phyloP scores from a whole-genome alignment of 2,888 invertebrate species.

The Crossocerus cetratus region DNA sequence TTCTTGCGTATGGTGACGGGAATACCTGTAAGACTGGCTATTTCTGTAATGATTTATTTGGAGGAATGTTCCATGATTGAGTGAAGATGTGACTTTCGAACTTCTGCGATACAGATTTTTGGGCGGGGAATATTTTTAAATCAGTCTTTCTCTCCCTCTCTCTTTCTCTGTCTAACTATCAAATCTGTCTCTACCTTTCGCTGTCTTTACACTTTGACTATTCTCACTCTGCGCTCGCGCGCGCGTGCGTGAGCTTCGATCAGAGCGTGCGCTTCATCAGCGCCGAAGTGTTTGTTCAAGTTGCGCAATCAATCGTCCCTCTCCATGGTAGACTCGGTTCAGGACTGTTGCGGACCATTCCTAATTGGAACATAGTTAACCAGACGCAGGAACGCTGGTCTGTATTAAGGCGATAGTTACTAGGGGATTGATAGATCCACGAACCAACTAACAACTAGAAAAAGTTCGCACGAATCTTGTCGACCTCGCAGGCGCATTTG shows the following conservation, averaged over 20 bases:
- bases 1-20: not conserved
- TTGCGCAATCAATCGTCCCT: not conserved
- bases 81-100: not conserved
- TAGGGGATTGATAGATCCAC: no score
- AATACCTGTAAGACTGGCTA: not conserved
- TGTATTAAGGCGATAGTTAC: not conserved
- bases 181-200: slow-evolving; percentile 30
- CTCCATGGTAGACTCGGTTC: slow-evolving; percentile 28
- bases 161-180: slow-evolving; percentile 40
- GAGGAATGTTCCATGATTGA: not conserved
- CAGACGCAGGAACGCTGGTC: not conserved
- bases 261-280: slow-evolving; percentile 49
- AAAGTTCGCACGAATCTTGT: no score
- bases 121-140: not conserved
- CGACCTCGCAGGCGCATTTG: no score
- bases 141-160: slow-evolving; percentile 27
- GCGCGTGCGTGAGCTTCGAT: slow-evolving; percentile 1
- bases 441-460: no score
- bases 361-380: slow-evolving; percentile 60
- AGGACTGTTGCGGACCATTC: slow-evolving; percentile 74
- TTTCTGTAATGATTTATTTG: not conserved
- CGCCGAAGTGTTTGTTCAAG: not conserved
- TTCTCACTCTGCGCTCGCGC: not conserved
- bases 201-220: slow-evolving; percentile 1
- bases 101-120: not conserved